These are phyloP conservation scores for Ictidomys tridecemlineatus DNA, from an alignment of 2,113 vertebrate genomes.

Conservation along the genomic window DNA sequence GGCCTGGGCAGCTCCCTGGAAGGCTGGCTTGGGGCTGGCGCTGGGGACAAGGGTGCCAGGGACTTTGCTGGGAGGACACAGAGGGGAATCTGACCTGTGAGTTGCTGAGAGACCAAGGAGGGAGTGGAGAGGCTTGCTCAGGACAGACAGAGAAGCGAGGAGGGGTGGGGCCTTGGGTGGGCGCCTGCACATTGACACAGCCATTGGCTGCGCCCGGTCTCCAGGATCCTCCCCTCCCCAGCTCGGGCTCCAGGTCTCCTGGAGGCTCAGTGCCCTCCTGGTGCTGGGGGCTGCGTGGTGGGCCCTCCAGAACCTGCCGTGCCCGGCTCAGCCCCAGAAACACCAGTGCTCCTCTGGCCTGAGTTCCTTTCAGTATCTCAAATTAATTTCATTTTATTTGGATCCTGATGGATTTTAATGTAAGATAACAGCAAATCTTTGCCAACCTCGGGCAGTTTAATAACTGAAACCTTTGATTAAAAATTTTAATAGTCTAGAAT, in stretches of 20 bases:
- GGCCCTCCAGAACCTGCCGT: not conserved
- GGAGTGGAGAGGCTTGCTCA: not conserved
- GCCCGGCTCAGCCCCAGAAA: fast-evolving
- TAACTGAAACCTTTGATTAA: constrained; percentile 88
- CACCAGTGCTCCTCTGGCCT: not conserved
- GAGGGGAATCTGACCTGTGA: not conserved
- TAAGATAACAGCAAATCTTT: constrained; percentile 74
- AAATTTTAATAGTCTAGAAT: constrained; percentile 84
- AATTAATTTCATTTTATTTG: constrained; percentile 81
- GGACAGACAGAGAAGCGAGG: not conserved
- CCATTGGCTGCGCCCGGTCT: not conserved
- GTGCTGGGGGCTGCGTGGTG: fast-evolving
- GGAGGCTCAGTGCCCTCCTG: not conserved
- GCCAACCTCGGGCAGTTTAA: constrained; percentile 86
- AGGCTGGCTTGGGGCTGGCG: not conserved
- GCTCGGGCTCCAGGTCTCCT: not conserved
- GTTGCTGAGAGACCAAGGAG: not conserved
- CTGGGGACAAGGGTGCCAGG: not conserved
- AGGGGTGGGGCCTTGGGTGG: not conserved
- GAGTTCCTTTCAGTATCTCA: constrained; percentile 55
- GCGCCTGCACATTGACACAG: fast-evolving
- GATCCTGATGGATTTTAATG: constrained; percentile 68
- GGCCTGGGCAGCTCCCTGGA: fast-evolving
- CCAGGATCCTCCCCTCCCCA: fast-evolving
- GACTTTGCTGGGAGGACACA: not conserved